A percentile compares a stretch with the other conserved stretches of the same genome.
Evolutionary conservation across 2,888 invertebrate species (phyloP).

Genomic region (Siphlonurus alternatus): DNA sequence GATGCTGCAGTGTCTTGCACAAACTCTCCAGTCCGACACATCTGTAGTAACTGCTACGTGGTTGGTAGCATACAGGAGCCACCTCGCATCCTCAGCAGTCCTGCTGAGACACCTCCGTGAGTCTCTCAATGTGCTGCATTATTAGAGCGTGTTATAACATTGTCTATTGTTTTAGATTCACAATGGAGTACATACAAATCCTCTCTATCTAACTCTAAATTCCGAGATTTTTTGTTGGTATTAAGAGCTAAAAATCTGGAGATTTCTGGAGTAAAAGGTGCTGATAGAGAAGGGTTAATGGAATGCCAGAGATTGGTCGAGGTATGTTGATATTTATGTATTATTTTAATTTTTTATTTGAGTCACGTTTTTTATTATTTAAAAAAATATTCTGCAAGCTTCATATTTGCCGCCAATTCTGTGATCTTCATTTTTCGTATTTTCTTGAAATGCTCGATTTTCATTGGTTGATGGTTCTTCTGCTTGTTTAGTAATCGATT

Average conservation of each 20-base stretch:
- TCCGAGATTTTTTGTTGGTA: not conserved
- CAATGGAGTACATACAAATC: constrained; percentile 26
- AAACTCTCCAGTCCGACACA: not conserved
- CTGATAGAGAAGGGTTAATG: not conserved
- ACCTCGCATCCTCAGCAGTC: constrained; percentile 45
- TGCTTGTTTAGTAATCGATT: not conserved
- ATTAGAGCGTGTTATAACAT: too few relatives aligned
- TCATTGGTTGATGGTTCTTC: not conserved
- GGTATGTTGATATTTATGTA: not conserved
- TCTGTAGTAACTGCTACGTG: constrained; percentile 33
- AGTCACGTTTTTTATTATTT: not conserved
- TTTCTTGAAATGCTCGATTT: not conserved
- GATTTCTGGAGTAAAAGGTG: not conserved
- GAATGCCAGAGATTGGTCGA: not conserved
- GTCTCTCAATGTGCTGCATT: constrained; percentile 21
- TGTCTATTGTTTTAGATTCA: constrained; percentile 21
- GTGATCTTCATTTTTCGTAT: not conserved
- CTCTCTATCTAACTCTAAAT: constrained; percentile 17
- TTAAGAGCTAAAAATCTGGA: not conserved
- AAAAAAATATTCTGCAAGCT: too few relatives aligned
- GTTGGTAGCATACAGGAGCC: constrained; percentile 48
- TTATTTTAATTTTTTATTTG: not conserved
- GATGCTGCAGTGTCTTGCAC: not conserved
- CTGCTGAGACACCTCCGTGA: constrained; percentile 34
- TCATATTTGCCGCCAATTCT: not conserved